These are phyloP conservation scores for Melanaphis sacchari DNA, from an alignment of 1,140 invertebrate genomes.

Conservation along the genomic window DNA sequence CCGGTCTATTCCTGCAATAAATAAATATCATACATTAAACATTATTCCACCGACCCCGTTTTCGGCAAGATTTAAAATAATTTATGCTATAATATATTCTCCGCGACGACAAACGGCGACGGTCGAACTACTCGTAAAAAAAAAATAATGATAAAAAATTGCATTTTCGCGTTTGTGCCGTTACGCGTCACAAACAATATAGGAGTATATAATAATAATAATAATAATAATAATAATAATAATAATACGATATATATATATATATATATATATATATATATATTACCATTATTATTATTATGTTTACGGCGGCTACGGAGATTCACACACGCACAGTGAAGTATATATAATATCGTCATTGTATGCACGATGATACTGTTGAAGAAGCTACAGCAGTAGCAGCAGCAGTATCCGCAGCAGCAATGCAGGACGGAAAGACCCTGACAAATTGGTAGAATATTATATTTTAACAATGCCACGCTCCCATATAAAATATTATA, in stretches of 20 bases:
- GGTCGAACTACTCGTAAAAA: background rate
- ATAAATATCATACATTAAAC: background rate
- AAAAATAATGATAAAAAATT: background rate
- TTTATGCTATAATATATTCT: background rate
- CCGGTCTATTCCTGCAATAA: background rate
- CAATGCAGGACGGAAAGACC: constrained; percentile 8
- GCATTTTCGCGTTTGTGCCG: background rate
- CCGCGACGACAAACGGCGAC: background rate
- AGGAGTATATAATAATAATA: too few relatives aligned
- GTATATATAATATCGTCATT: background rate
- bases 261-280: background rate
- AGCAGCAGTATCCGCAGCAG: background rate
- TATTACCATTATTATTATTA: background rate
- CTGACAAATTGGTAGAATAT: constrained; percentile 46
- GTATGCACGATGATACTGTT: background rate
- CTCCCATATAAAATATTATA: background rate
- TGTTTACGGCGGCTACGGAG: background rate
- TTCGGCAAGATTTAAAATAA: background rate
- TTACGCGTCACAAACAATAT: background rate
- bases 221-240: too few relatives aligned
- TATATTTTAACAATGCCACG: constrained; percentile 1
- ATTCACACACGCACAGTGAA: constrained; percentile 19
- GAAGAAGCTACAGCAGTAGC: background rate
- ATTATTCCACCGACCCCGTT: background rate
- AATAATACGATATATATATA: background rate